Evolutionary conservation across 2,888 invertebrate genomes (phyloP).

Genomic region (Saturnia pavonia): DNA sequence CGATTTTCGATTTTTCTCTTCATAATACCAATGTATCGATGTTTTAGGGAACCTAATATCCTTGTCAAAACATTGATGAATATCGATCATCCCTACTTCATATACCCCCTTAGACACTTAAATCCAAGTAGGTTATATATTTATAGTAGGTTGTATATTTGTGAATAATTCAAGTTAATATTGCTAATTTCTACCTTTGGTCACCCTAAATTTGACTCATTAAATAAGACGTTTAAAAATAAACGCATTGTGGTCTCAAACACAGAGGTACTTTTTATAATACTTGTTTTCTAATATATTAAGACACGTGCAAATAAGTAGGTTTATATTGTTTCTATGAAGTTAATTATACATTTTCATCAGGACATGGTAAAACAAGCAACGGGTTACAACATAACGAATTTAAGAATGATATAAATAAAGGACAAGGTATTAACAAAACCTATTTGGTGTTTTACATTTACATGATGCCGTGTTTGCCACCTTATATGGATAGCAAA

Average conservation of each 20-base stretch:
- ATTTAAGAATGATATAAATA: background rate
- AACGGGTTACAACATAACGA: background rate
- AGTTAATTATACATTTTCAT: background rate
- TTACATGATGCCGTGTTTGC: background rate
- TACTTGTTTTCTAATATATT: constrained; percentile 42
- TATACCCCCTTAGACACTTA: too few species aligned
- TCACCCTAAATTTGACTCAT: constrained; percentile 43
- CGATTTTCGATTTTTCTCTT: too few species aligned
- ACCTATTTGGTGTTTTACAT: background rate
- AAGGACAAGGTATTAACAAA: background rate
- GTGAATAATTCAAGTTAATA: too few species aligned
- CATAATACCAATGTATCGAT: too few species aligned
- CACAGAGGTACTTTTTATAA: constrained; percentile 36
- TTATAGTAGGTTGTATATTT: too few species aligned
- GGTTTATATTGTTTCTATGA: constrained; percentile 18
- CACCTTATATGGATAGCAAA: background rate
- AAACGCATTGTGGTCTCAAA: constrained; percentile 43
- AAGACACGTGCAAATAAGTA: constrained; percentile 34
- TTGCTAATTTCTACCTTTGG: constrained; percentile 27
- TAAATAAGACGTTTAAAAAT: constrained; percentile 53
- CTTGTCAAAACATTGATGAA: too few species aligned
- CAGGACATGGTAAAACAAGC: background rate
- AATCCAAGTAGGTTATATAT: too few species aligned
- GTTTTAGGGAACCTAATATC: too few species aligned
- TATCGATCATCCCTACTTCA: too few species aligned